phyloP scores from a whole-genome alignment of 1,140 invertebrate genomes.

The Aculops lycopersici region DNA sequence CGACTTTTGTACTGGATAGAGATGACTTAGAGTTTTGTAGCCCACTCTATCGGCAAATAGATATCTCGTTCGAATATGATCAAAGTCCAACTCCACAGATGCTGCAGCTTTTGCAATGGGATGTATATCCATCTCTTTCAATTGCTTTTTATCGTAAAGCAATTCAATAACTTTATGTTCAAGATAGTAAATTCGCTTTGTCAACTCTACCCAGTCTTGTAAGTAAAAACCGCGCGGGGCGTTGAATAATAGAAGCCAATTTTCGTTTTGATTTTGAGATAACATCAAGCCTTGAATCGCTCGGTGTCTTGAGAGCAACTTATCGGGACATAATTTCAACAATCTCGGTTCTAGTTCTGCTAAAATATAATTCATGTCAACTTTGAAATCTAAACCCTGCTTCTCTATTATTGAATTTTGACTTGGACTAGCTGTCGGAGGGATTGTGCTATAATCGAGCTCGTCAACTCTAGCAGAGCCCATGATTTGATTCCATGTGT shows the following conservation, averaged over 20 bases:
- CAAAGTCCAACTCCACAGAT: constrained; percentile 2
- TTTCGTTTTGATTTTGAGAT: too few species aligned
- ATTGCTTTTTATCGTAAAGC: constrained; percentile 5
- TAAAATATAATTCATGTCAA: too few species aligned
- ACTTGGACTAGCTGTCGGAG: too few species aligned
- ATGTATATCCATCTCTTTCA: constrained; percentile 1
- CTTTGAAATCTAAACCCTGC: too few species aligned
- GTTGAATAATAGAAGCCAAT: constrained; percentile 2
- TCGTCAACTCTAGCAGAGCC: too few species aligned
- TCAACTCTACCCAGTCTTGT: constrained; percentile 8
- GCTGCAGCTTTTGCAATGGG: not conserved
- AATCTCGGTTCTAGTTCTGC: too few species aligned
- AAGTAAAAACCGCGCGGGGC: constrained; percentile 5
- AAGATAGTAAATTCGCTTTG: constrained; percentile 8
- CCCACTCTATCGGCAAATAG: not conserved
- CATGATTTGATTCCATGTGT: too few species aligned
- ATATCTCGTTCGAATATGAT: not conserved
- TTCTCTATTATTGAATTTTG: too few species aligned
- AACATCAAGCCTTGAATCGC: too few species aligned
- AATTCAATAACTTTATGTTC: constrained; percentile 4
- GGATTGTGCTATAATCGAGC: too few species aligned
- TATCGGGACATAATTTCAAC: too few species aligned
- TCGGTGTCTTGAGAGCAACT: too few species aligned
- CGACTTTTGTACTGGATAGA: not conserved
- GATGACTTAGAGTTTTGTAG: not conserved